These are phyloP conservation scores for Cinclus mexicanus DNA, from an alignment of 2,113 vertebrate genomes.

Conservation along the genomic window DNA sequence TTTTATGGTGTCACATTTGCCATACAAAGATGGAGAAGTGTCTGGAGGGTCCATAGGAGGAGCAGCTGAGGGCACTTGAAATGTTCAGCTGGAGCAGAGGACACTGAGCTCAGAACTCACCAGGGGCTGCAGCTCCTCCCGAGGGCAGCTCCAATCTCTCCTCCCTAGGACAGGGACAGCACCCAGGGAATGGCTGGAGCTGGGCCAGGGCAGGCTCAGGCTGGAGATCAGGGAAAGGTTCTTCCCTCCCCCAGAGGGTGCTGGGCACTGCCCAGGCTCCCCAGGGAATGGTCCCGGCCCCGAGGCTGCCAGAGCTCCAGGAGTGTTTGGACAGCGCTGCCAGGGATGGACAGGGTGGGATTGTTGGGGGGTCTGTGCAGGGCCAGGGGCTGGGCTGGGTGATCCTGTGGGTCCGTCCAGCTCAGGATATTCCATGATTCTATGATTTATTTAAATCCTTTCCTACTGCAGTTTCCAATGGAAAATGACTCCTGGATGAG, in stretches of 20 bases:
- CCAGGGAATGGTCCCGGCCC: background rate
- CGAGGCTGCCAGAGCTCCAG: background rate
- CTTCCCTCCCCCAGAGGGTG: background rate
- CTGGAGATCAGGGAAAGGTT: background rate
- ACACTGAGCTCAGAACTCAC: accelerated
- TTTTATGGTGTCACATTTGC: background rate
- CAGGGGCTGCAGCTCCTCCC: background rate
- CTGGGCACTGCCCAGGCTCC: background rate
- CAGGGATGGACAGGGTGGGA: background rate
- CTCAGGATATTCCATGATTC: background rate
- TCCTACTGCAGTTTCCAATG: background rate
- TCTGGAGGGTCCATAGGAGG: background rate
- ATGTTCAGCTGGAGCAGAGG: background rate
- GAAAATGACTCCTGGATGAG: background rate
- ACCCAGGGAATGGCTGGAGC: accelerated
- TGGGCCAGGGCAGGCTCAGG: background rate
- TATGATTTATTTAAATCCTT: background rate
- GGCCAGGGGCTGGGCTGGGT: accelerated
- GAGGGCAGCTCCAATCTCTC: accelerated
- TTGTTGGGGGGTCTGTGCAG: background rate
- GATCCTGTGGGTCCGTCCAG: background rate
- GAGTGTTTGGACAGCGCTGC: background rate
- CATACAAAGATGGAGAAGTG: background rate
- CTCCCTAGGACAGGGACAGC: background rate
- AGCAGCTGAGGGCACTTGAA: background rate